Base-by-base conservation (phyloP, 2,797 vertebrate genomes). In the Xenentodon cancila region DNA sequence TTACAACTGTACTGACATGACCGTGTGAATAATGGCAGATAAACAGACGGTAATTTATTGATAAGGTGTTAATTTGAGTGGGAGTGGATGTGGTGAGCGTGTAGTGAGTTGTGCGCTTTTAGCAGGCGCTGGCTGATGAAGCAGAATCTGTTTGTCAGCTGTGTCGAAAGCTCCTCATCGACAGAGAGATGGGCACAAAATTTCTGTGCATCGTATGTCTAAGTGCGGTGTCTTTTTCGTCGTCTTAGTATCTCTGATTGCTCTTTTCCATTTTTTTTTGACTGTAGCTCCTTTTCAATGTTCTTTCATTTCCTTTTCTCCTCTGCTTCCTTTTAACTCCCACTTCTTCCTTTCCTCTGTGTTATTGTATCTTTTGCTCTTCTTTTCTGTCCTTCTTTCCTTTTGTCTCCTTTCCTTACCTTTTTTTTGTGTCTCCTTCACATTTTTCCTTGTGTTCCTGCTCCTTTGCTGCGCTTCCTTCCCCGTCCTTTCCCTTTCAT, bases 171-270 rank as follows among this genome's bases (percentile, higher is more conserved):
- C 34, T 69, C 54, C 68, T 47, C 70, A 72, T 42, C 8, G 19
- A 25, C 32, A 47, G 25, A 51, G 59, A 63, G 57, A 65, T 16
- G 56, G 48, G 50, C 3, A 40, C 56, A 58, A 56, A 34, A 34
- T 20, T 61, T 61, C 46, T 42, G 63, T 79, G 75, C 66, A 9
- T 21, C 60, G 3, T 45, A 47, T 59, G 58, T 66, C 43, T 49
- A 60, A 74, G 73, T 64, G 73, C 40, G 5, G 15, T 48, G 48
- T 73, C 68, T 67, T 64, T 34, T 81, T 44, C 53, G 65, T 83
- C 62, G 68, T 73, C 44, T 54, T 4, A 17, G n/a, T 46, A 17
- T 62, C 43, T 53, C 57, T 51, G 30, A 58, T 50, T 30, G 9
- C 2, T 15, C 7, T 37, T 37, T 37, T 37, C 34, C 8, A 13